These are phyloP conservation scores for Rhodinocichla rosea DNA, from an alignment of 2,113 vertebrate species.

Conservation along the genomic window DNA sequence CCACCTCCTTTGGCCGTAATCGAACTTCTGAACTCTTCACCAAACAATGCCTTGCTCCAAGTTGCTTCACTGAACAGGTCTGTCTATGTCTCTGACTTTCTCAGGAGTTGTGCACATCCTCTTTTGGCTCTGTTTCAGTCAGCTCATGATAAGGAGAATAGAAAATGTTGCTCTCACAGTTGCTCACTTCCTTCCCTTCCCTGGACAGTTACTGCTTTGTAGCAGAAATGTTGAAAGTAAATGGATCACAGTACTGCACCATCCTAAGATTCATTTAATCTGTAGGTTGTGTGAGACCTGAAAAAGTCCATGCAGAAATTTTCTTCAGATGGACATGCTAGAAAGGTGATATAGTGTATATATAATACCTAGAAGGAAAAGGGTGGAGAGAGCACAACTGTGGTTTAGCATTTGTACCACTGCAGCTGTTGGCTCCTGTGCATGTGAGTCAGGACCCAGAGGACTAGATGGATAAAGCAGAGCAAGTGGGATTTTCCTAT, in stretches of 20 bases:
- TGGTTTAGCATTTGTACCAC: background rate
- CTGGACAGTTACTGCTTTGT: background rate
- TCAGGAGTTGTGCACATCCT: background rate
- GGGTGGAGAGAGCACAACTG: background rate
- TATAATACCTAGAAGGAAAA: background rate
- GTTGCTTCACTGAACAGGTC: background rate
- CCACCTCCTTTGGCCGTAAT: background rate
- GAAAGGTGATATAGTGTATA: background rate
- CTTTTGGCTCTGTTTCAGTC: background rate
- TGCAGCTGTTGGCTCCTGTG: background rate
- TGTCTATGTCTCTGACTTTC: background rate
- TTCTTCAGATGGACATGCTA: background rate
- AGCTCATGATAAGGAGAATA: background rate
- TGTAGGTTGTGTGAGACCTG: background rate
- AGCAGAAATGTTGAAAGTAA: background rate
- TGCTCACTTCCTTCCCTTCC: background rate
- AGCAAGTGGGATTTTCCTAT: background rate
- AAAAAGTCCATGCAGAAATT: background rate
- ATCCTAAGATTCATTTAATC: background rate
- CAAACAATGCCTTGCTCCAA: background rate
- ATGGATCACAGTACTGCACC: background rate
- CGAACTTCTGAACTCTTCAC: background rate
- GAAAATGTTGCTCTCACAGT: background rate
- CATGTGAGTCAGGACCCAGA: background rate
- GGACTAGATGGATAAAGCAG: background rate